Evolutionary conservation across 2,888 invertebrate genomes (phyloP).

Genomic region (Pherbina coryleti): DNA sequence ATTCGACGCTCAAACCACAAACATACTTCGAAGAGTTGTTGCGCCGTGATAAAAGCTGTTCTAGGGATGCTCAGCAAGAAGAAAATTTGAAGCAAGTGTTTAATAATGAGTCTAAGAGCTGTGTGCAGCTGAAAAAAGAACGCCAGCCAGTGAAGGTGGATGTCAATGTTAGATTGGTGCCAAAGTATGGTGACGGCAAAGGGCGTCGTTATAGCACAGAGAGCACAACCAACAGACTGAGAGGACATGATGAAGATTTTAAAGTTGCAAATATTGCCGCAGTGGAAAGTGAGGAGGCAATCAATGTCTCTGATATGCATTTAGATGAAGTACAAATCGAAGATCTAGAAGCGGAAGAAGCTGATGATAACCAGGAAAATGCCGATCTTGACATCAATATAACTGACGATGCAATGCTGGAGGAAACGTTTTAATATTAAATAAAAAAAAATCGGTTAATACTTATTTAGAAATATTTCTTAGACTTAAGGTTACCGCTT

Average conservation of each 20-base stretch:
- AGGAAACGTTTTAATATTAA: constrained; percentile 35
- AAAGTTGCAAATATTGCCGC: not conserved
- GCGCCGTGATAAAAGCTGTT: constrained; percentile 49
- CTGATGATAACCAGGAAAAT: constrained; percentile 28
- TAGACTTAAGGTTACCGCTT: not conserved
- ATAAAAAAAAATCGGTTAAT: constrained; percentile 40
- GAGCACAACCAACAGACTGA: not conserved
- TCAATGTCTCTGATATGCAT: constrained; percentile 18
- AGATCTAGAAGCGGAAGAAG: constrained; percentile 42
- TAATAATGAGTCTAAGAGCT: not conserved
- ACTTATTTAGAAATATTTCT: not conserved
- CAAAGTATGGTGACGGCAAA: constrained; percentile 54
- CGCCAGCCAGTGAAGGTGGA: constrained; percentile 79
- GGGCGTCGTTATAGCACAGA: not conserved
- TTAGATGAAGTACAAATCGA: constrained; percentile 27
- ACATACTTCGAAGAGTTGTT: constrained; percentile 58
- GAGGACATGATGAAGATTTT: not conserved
- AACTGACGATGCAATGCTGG: not conserved
- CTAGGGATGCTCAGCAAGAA: constrained; percentile 13
- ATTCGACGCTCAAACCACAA: constrained; percentile 48
- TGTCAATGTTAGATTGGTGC: constrained; percentile 81
- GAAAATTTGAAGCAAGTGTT: constrained; percentile 28
- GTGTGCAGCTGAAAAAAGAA: constrained; percentile 45
- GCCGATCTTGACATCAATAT: constrained; percentile 38
- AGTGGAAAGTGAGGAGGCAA: not conserved